phyloP scores from a whole-genome alignment of 2,888 invertebrate genomes.

The Pristionchus maxplancki region DNA sequence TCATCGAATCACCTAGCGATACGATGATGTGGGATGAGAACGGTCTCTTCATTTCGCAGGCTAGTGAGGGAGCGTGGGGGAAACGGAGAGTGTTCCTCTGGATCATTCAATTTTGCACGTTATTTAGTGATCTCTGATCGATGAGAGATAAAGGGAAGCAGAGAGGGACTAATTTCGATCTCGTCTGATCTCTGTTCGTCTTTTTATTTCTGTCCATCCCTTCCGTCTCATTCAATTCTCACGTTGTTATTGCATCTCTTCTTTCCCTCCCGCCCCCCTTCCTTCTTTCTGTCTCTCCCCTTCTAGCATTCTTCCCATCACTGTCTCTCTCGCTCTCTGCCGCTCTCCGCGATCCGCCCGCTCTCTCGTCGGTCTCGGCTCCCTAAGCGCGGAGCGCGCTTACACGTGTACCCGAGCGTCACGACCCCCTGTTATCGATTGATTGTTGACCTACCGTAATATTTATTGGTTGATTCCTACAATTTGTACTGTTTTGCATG shows the following conservation, averaged over 20 bases:
- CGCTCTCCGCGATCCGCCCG: background rate
- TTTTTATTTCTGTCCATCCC: background rate
- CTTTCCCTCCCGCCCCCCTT: conserved; percentile 29
- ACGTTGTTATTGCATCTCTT: background rate
- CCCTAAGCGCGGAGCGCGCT: conserved; percentile 9
- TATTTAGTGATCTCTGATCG: background rate
- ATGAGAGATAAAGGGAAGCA: background rate
- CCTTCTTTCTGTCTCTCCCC: background rate
- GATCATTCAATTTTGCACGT: background rate
- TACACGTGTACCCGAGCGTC: background rate
- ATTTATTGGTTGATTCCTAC: background rate
- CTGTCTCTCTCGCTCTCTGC: conserved; percentile 35
- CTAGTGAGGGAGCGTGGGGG: background rate
- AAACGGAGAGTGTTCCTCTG: background rate
- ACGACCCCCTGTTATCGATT: background rate
- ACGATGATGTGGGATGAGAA: no score
- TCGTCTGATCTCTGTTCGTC: background rate
- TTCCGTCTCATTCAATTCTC: background rate
- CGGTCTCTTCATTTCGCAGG: background rate
- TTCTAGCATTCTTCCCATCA: background rate
- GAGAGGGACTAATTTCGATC: background rate
- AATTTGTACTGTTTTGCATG: background rate
- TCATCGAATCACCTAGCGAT: background rate
- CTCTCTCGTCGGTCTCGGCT: conserved; percentile 7
- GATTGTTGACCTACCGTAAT: conserved; percentile 16